Base-by-base conservation (phyloP, 2,797 vertebrate genomes). In the Salmo trutta region DNA sequence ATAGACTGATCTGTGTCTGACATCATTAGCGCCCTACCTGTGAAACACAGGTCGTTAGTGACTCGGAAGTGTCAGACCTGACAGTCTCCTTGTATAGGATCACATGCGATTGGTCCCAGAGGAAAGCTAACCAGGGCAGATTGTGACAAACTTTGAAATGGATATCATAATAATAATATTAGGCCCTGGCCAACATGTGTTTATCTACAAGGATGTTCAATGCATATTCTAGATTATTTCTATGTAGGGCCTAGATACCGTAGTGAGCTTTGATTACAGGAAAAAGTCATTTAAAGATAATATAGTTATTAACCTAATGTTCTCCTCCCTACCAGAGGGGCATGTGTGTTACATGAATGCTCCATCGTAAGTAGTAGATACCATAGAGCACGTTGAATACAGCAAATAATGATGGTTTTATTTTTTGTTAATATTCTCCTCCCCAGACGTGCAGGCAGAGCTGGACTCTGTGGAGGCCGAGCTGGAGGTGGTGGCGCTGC, bases 391-490 rank as follows among this genome's bases (percentile, higher is more conserved):
- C 21, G 7, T 24, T 62, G n/a, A 62, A 1, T 62, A 3, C 59
- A 24, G 59, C 2, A 47, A 47, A 47, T 47, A 41, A 41, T 41
- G 5, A 36, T 36, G 33, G 8, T 12, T 47, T 47, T 1, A 47
- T 47, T 47, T 14, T 14, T 3, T n/a, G 14, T 16, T 7, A 36
- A 36, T 36, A 7, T 36, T 27, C 8, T 54, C 41, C 41, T 47
- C 41, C 33, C 16, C 69, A 92, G 96, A 93, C 67, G 90, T 96
- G 15, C 95, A 94, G 74, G 92, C 89, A 0, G 95, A 98, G 80
- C 84, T 99, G 88, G 94, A 94, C 56, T 95, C 92, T 0, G 84
- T 99, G 82, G 95, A 96, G 76, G 87, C 82, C 2, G 97, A 99
- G 84, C 91, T 99, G 24, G 94, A 97, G 74, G 79, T 91, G 3